A percentile compares a stretch with the other conserved stretches of the same genome.
phyloP scores from a whole-genome alignment of 2,797 vertebrate species.

The Hoplostethus atlanticus region DNA sequence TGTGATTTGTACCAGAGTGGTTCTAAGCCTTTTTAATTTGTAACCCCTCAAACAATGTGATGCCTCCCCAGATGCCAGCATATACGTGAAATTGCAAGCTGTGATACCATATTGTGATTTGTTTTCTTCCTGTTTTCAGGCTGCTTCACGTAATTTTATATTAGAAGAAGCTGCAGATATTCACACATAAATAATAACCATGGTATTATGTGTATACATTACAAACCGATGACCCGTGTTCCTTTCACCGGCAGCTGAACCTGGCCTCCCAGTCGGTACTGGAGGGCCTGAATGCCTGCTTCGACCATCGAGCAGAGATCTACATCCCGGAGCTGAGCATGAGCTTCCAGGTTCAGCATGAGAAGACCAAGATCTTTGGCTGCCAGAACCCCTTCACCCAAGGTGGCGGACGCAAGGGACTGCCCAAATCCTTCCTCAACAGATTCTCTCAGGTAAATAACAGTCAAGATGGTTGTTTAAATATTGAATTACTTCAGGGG shows the following conservation, averaged over 20 bases:
- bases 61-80: no score
- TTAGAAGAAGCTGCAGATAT: no score
- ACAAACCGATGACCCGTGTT: background rate
- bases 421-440: slow-evolving; percentile 97
- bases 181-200: background rate
- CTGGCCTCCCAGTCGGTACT: slow-evolving; percentile 97
- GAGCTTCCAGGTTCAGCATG: slow-evolving; percentile 94
- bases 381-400: slow-evolving; percentile 98
- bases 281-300: slow-evolving; percentile 97
- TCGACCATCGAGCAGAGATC: slow-evolving; percentile 97
- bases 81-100: no score
- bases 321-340: slow-evolving; percentile 94
- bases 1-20: no score
- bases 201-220: no score
- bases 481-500: background rate
- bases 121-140: no score
- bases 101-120: no score
- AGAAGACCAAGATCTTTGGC: slow-evolving; percentile 96
- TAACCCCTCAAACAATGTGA: no score
- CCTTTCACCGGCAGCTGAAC: slow-evolving; percentile 86
- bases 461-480: background rate
- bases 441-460: slow-evolving; percentile 94
- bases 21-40: no score
- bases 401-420: slow-evolving; percentile 96
- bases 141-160: no score